These are phyloP conservation scores for Sarcophaga rosellei DNA, from an alignment of 2,888 invertebrate genomes.

Conservation along the genomic window DNA sequence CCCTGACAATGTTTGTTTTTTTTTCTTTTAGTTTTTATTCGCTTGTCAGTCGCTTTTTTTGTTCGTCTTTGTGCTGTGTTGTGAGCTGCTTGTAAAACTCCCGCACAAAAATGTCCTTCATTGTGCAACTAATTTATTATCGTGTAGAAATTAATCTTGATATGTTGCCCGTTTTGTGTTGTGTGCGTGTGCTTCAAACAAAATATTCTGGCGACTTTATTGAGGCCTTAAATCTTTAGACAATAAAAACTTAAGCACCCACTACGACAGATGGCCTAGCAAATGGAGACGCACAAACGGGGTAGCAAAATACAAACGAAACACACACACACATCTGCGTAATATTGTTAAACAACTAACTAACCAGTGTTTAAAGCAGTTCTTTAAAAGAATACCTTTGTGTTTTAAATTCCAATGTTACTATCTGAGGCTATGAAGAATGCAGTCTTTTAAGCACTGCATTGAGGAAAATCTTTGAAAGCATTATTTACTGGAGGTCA, in stretches of 20 bases:
- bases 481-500: slow-evolving; percentile 58
- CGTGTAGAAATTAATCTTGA: slow-evolving; percentile 70
- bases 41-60: slow-evolving; percentile 39
- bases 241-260: slow-evolving; percentile 21
- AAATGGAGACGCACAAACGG: neutral
- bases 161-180: slow-evolving; percentile 65
- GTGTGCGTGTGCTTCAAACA: slow-evolving; percentile 12
- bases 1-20: slow-evolving; percentile 1
- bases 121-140: slow-evolving; percentile 69
- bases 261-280: slow-evolving; percentile 8
- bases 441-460: neutral
- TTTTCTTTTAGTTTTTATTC: slow-evolving; percentile 7
- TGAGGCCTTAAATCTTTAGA: slow-evolving; percentile 54
- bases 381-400: neutral
- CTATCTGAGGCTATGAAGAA: neutral
- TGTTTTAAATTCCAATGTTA: neutral
- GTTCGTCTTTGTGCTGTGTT: slow-evolving; percentile 4
- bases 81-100: slow-evolving; percentile 35
- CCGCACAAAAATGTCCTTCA: slow-evolving; percentile 62
- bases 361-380: slow-evolving; percentile 8
- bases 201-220: slow-evolving; percentile 64
- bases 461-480: slow-evolving; percentile 17
- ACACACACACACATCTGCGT: slow-evolving; percentile 47
- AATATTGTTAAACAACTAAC: slow-evolving; percentile 32
- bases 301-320: neutral